A percentile compares a stretch with the other conserved stretches of the same genome.
These are phyloP conservation scores for Phyto melanocephala DNA, from an alignment of 2,888 invertebrate species.

Conservation along the genomic window DNA sequence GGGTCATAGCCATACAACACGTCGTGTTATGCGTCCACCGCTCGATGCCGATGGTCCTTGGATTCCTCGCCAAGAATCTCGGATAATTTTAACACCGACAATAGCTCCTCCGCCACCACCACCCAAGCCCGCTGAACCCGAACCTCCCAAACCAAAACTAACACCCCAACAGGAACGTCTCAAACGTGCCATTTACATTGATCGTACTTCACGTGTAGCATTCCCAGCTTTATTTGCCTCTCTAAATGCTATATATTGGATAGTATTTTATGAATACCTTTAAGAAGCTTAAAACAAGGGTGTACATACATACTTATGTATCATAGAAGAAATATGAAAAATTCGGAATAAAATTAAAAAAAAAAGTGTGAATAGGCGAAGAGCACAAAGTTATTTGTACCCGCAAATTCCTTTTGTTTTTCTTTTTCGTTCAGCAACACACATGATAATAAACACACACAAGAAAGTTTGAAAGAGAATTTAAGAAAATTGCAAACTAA, in stretches of 20 bases:
- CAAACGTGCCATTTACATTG: conserved; percentile 85
- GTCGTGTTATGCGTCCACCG: conserved; percentile 74
- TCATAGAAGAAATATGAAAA: neutral
- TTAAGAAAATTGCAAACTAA: too few species aligned
- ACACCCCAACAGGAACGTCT: conserved; percentile 82
- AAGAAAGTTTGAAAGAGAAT: too few species aligned
- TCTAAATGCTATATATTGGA: conserved; percentile 86
- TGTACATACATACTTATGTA: neutral
- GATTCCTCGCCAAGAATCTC: conserved; percentile 78
- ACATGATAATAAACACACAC: too few species aligned
- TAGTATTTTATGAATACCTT: conserved; percentile 86
- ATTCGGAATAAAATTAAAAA: neutral
- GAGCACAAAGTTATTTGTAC: conserved; percentile 25
- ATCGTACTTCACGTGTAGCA: conserved; percentile 84
- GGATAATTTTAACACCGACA: conserved; percentile 75
- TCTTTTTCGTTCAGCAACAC: too few species aligned
- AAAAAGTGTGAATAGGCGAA: conserved; percentile 6
- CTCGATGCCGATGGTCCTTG: conserved; percentile 77
- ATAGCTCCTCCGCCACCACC: conserved; percentile 74
- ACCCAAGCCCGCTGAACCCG: conserved; percentile 76
- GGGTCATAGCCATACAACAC: conserved; percentile 67
- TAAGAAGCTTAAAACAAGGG: conserved; percentile 74
- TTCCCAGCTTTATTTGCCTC: conserved; percentile 85
- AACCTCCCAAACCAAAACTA: conserved; percentile 78
- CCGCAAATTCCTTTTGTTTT: too few species aligned